Evolutionary conservation across 2,113 vertebrate genomes (phyloP).

Genomic region (Petrocephalus microphthalmus): DNA sequence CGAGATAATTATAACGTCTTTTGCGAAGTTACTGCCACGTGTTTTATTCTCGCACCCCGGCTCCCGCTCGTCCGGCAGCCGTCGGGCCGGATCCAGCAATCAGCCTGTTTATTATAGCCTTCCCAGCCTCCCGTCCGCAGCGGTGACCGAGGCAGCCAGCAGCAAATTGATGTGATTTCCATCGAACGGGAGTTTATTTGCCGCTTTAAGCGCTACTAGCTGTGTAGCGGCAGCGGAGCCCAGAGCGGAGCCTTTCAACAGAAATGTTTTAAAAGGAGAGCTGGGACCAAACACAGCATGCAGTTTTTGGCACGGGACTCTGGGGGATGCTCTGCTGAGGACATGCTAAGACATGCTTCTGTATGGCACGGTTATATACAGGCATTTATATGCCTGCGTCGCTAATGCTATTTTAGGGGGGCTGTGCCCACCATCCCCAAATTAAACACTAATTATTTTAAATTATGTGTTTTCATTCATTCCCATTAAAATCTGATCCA

Average conservation of each 20-base stretch:
- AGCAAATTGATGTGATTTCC: constrained; percentile 6
- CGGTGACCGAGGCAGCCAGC: neutral
- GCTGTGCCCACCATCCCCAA: neutral
- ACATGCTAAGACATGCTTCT: neutral
- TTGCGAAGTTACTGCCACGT: neutral
- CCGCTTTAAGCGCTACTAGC: neutral
- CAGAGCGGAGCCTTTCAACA: neutral
- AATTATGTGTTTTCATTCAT: neutral
- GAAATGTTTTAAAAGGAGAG: neutral
- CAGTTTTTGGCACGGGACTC: neutral
- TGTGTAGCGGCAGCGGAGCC: neutral
- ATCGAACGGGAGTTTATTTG: neutral
- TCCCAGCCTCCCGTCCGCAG: constrained; percentile 1
- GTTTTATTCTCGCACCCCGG: neutral
- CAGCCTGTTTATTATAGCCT: constrained; percentile 8
- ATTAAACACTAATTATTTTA: neutral
- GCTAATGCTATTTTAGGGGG: neutral
- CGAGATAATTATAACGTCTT: neutral
- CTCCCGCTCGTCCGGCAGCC: neutral
- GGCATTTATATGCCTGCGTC: neutral
- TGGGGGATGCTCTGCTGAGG: neutral
- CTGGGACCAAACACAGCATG: neutral
- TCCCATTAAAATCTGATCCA: neutral
- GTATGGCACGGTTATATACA: no score
- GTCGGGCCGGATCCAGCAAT: neutral